Conservation (phyloP, 2,888 invertebrate species). For the Drosophila barbarae region DNA sequence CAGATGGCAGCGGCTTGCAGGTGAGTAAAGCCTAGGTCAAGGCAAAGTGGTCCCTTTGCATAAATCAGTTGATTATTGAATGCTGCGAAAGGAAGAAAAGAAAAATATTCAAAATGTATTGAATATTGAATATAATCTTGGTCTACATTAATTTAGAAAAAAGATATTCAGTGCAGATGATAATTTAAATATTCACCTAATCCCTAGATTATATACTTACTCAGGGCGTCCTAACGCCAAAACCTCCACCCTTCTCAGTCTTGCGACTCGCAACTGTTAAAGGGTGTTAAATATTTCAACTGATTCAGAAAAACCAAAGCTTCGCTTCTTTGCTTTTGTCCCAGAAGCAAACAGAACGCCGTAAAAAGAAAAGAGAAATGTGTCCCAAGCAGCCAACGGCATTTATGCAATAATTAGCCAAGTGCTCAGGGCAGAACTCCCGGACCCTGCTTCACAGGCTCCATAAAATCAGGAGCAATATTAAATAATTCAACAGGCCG, state of each 20-base stretch:
- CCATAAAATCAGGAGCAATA: conserved; percentile 50
- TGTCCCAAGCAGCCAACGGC: conserved; percentile 26
- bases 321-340: conserved; percentile 3
- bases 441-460: conserved; percentile 3
- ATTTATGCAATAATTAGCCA: conserved; percentile 65
- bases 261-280: not conserved
- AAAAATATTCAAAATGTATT: not conserved
- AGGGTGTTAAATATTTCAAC: conserved; percentile 7
- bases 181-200: not conserved
- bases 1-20: conserved; percentile 82
- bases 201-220: not conserved
- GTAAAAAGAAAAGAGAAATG: conserved; percentile 18
- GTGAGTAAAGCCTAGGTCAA: conserved; percentile 58
- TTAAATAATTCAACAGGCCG: conserved; percentile 63
- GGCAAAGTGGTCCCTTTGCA: not conserved
- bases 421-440: conserved; percentile 40
- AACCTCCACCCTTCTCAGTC: not conserved
- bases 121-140: no score
- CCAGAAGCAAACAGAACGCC: conserved; percentile 3
- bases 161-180: not conserved
- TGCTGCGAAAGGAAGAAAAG: not conserved
- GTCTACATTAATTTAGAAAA: not conserved
- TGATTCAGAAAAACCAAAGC: not conserved
- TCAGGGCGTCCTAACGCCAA: not conserved
- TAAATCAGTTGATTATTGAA: not conserved